phyloP scores from a whole-genome alignment of 2,797 vertebrate species.

The Rhinichthys osculus region DNA sequence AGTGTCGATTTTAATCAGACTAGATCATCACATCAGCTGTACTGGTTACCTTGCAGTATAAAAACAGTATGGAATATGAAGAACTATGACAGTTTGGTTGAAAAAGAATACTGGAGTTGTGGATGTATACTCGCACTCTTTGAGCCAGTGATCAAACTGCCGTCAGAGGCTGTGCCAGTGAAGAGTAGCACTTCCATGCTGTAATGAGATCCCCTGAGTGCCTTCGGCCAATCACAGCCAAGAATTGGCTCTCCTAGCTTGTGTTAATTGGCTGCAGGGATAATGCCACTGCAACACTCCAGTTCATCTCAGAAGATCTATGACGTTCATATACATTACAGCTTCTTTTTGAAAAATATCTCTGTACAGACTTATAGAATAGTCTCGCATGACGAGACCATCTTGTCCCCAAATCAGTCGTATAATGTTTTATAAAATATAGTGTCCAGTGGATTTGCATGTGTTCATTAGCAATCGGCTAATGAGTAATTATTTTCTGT shows the following conservation, averaged over 20 bases:
- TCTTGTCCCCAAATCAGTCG: background rate
- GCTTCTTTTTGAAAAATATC: conserved; percentile 8
- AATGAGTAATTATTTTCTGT: background rate
- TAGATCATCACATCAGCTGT: background rate
- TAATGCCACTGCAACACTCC: conserved; percentile 47
- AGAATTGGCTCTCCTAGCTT: conserved; percentile 60
- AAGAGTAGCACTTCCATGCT: conserved; percentile 63
- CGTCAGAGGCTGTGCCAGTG: conserved; percentile 73
- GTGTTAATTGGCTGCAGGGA: conserved; percentile 69
- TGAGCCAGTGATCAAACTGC: conserved; percentile 58
- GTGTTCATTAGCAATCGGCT: background rate
- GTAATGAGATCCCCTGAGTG: conserved; percentile 75
- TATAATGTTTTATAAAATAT: background rate
- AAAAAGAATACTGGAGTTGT: conserved; percentile 33
- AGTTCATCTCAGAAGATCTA: conserved; percentile 6
- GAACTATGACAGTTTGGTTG: conserved; percentile 9
- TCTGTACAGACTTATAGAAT: background rate
- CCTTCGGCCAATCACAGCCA: conserved; percentile 41
- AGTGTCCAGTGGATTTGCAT: background rate
- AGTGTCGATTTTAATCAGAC: background rate
- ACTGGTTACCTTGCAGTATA: background rate
- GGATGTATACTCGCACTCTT: conserved; percentile 45
- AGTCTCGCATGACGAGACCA: background rate
- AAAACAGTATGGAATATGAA: background rate
- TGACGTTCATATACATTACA: conserved; percentile 40